Base-by-base conservation (phyloP, 2,888 invertebrate genomes). In the Griposia aprilina region DNA sequence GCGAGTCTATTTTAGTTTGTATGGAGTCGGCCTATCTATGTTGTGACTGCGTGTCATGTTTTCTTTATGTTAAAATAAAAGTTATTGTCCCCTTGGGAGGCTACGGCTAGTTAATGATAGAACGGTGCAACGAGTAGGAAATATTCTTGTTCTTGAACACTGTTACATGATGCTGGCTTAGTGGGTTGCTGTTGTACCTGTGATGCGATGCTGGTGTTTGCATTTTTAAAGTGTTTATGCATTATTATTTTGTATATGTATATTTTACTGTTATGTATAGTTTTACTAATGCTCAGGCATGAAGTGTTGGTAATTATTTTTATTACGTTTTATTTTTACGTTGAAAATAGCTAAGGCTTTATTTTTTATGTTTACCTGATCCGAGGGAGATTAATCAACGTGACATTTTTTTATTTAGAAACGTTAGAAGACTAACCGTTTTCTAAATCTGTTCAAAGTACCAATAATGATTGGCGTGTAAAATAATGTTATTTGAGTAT, bases 11-110 rank as follows among this genome's bases (percentile, higher is more conserved):
- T 48, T 23, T 13, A 13, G 3, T 20, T 52, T 23, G 8, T 36
- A 55, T 15, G 0, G 4, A 65, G 41, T 26, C 0, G 7, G 20
- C 74, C 75, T 50, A 2, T n/a, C 1, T 66, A 48, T 15, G 7
- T 17, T 26, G 26, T 72, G 79, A 74, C 50, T 63, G 60, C 57
- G 71, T 70, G 78, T 85, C 80, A 82, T 86, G 88, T 88, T 90
- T 88, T 90, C 86, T 89, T 90, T 87, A 89, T 83, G 83, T 85
- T 90, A 87, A 90, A 89, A 90, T 87, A 84, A 88, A 89, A 90
- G 89, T 90, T 90, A 88, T 78, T 81, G 76, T 73, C 73, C 91
- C 67, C 87, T 4, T 7, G 89, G 76, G 90, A 79, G 20, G 30
- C 65, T 41, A 60, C 6, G 30, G 48, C 65, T 72, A 76, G 63